Base-by-base conservation (phyloP, 2,888 invertebrate genomes). In the Ferrisia virgata region DNA sequence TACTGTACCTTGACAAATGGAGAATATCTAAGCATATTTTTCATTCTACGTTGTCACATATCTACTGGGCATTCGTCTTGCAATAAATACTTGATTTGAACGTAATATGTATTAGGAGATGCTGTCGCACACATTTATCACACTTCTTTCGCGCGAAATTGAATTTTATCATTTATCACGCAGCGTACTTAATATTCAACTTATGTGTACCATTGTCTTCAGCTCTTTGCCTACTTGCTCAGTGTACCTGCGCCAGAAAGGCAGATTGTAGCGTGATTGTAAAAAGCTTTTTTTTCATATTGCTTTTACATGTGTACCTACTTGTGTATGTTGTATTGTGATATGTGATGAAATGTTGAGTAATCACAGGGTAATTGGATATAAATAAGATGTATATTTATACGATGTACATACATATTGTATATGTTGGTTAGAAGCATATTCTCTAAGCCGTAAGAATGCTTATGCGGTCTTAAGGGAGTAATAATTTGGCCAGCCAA, bases 151-250 rank as follows among this genome's bases (percentile, higher is more conserved):
- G 28, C 4, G 39, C n/a, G 43, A 5, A 28, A 64, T 64, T 64
- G 64, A 64, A 64, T 64, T 64, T 64, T 15, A 64, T 64, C 64
- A 64, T 64, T 28, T 64, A 64, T 64, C 64, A 64, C 64, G 18
- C 13, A 13, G 64, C 13, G 64, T 64, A n/a, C n/a, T n/a, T n/a
- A 28, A 64, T 64, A 64, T 64, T 28, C 28, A 1, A 53, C 11
- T n/a, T 43, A 6, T 43, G 2, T n/a, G n/a, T n/a, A n/a, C n/a
- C n/a, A n/a, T 6, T 53, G 22, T 53, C 64, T 28, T 28, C 3
- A 4, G 64, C 64, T 64, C 64, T 11, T 13, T 28, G 64, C 28
- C 25, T 28, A 64, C 64, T 64, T 25, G 28, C 15, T 64, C 25
- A 64, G 28, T 28, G 64, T 64, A 28, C 64, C 31, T 64, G 25